These are phyloP conservation scores for Circaetus gallicus DNA, from an alignment of 2,113 vertebrate genomes.

Conservation along the genomic window DNA sequence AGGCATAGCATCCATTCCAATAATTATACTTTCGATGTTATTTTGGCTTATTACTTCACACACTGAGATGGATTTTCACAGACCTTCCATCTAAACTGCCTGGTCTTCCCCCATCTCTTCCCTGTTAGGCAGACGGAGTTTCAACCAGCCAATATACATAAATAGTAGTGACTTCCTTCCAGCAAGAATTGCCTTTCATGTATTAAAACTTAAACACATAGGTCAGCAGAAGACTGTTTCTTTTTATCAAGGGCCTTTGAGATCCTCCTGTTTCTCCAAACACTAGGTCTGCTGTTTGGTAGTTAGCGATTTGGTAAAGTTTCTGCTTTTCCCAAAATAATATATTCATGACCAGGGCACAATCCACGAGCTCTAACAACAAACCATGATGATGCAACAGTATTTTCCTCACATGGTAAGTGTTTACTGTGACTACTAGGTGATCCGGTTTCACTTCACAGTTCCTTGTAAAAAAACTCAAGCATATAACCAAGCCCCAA, in stretches of 20 bases:
- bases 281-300: background rate
- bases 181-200: background rate
- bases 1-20: background rate
- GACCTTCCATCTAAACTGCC: background rate
- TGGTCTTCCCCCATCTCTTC: background rate
- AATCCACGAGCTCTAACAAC: background rate
- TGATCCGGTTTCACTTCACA: background rate
- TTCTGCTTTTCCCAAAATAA: background rate
- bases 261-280: background rate
- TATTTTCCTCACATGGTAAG: background rate
- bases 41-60: background rate
- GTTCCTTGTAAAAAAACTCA: background rate
- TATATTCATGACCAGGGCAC: background rate
- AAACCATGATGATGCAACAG: background rate
- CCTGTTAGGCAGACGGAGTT: background rate
- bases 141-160: accelerated
- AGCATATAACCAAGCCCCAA: background rate
- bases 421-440: background rate
- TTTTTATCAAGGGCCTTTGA: background rate
- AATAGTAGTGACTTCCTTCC: accelerated
- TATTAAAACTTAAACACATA: accelerated
- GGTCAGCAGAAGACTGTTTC: background rate
- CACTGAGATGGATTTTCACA: too few species aligned
- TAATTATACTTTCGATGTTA: background rate
- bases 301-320: background rate